phyloP scores from a whole-genome alignment of 2,797 vertebrate genomes.

The Lycodopsis pacificus region DNA sequence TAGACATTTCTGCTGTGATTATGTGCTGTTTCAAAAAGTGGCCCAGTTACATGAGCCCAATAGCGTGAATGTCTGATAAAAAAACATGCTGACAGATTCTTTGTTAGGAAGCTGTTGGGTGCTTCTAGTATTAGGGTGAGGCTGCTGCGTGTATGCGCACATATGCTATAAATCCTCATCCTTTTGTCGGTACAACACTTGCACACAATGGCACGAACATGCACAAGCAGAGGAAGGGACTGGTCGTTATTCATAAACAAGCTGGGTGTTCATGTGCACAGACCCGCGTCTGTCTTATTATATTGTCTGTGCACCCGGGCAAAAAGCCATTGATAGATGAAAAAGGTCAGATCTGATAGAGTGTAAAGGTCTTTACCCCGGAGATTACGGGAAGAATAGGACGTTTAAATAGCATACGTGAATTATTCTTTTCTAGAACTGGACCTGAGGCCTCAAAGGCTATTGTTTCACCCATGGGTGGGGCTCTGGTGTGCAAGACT shows the following conservation, averaged over 20 bases:
- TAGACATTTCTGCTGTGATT: slow-evolving; percentile 13
- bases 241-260: slow-evolving; percentile 55
- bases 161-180: slow-evolving; percentile 42
- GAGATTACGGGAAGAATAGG: slow-evolving; percentile 69
- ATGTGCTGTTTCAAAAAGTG: slow-evolving; percentile 29
- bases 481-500: slow-evolving; percentile 37
- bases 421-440: slow-evolving; percentile 53
- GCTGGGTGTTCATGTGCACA: slow-evolving; percentile 25
- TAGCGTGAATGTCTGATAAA: slow-evolving; percentile 43
- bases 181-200: slow-evolving; percentile 31
- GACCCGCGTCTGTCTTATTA: slow-evolving; percentile 39
- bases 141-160: slow-evolving; percentile 16
- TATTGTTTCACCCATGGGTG: slow-evolving; percentile 69
- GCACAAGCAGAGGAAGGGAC: slow-evolving; percentile 62
- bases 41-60: slow-evolving; percentile 32
- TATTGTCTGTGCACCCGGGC: slow-evolving; percentile 35
- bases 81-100: slow-evolving; percentile 39
- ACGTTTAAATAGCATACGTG: slow-evolving; percentile 64
- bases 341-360: slow-evolving; percentile 73
- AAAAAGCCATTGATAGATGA: slow-evolving; percentile 42
- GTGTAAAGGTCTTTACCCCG: slow-evolving; percentile 52
- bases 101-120: slow-evolving; percentile 7
- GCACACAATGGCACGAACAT: slow-evolving; percentile 50
- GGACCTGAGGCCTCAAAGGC: slow-evolving; percentile 40
- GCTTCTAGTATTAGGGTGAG: slow-evolving; percentile 36